Base-by-base conservation (phyloP, 2,888 invertebrate genomes). In the Vesta saturnalis region DNA sequence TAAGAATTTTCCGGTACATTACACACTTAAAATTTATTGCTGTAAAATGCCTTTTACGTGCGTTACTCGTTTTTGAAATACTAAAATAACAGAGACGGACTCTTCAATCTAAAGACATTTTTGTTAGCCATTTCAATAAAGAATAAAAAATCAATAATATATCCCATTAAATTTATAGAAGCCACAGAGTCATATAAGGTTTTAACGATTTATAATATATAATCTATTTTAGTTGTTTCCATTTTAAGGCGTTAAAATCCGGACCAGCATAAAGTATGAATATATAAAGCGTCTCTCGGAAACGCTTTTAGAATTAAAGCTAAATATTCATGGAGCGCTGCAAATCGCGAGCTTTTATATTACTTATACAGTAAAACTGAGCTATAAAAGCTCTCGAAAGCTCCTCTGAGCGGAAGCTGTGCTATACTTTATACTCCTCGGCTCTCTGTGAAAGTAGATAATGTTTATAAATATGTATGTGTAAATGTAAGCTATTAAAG, bases 381-480 rank as follows among this genome's bases (percentile, higher is more conserved):
- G 82, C 82, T 81, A 82, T 83, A 83, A 83, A 83, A 83, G 83
- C 83, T 82, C 81, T 81, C 82, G 74, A 80, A 80, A 80, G 80
- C 81, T 78, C 78, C 75, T 74, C 74, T 72, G 73, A 74, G 79
- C 82, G 82, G 80, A 82, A 81, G 79, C 78, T 74, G 71, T 77
- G 78, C 68, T 80, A 79, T 80, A 80, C 81, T 82, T 82, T 82
- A 82, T 82, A 82, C 81, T 81, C 78, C 81, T 80, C 81, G 81
- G 78, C 77, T 79, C 81, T 81, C 77, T 79, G 82, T 82, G 83
- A 83, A 83, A 83, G 83, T 83, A 83, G 84, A 83, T 84, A 84
- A 83, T 83, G 83, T 84, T 83, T 84, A 84, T 84, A 84, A 84
- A 84, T 83, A 84, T 84, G 83, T 81, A 84, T 83, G 82, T 81